phyloP scores from a whole-genome alignment of 2,797 vertebrate genomes.

The Danio albolineatus region DNA sequence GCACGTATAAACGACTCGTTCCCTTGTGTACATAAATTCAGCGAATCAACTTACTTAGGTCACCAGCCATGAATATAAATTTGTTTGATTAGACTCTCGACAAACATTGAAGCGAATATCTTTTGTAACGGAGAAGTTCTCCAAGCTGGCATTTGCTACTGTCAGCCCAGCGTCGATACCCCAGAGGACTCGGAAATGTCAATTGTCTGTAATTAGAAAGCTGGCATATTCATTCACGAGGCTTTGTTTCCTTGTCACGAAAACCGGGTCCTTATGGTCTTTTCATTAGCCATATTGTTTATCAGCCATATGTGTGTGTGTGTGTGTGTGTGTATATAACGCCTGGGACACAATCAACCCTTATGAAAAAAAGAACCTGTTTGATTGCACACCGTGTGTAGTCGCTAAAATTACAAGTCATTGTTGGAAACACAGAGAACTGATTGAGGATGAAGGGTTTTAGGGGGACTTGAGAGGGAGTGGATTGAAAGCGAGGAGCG shows the following conservation, averaged over 20 bases:
- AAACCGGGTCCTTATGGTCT: conserved; percentile 30
- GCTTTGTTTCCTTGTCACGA: conserved; percentile 39
- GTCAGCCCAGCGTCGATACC: conserved; percentile 49
- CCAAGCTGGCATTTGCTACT: conserved; percentile 61
- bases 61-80: conserved; percentile 51
- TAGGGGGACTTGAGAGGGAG: conserved; percentile 12
- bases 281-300: conserved; percentile 53
- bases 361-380: conserved; percentile 7
- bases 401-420: conserved; percentile 32
- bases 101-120: conserved; percentile 49
- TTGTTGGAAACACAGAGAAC: conserved; percentile 36
- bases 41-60: conserved; percentile 28
- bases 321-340: conserved; percentile 13
- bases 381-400: conserved; percentile 45
- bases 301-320: conserved; percentile 11
- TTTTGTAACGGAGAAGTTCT: conserved; percentile 56
- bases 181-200: conserved; percentile 67
- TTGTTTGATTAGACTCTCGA: conserved; percentile 52
- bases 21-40: conserved; percentile 23
- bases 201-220: conserved; percentile 65
- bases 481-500: not conserved
- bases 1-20: not conserved
- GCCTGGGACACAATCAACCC: conserved; percentile 18
- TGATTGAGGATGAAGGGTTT: conserved; percentile 46
- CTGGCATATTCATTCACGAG: conserved; percentile 51